Evolutionary conservation across 2,888 invertebrate species (phyloP).

Genomic region (Cistogaster globosa): DNA sequence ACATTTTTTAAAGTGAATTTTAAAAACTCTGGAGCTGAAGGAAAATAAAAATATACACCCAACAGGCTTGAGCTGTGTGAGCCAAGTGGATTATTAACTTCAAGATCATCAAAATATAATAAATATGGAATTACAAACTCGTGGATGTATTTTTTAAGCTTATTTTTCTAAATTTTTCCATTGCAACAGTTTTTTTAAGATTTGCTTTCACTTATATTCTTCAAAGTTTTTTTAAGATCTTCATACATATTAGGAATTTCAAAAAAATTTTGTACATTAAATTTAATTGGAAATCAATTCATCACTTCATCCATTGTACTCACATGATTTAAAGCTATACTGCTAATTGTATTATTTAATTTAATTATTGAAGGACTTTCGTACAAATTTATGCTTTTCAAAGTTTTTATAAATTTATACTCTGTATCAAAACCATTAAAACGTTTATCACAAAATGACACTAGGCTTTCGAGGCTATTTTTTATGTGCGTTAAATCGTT

Average conservation of each 20-base stretch:
- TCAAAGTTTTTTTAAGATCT: no score
- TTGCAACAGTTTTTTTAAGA: slow-evolving; percentile 12
- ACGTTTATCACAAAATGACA: neutral
- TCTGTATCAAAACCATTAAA: slow-evolving; percentile 27
- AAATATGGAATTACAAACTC: slow-evolving; percentile 27
- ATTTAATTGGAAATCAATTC: slow-evolving; percentile 16
- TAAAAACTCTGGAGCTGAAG: no score
- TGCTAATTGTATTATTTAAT: slow-evolving; percentile 19
- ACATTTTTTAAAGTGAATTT: no score
- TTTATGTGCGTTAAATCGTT: no score
- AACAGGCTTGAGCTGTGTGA: slow-evolving; percentile 20
- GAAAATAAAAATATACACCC: slow-evolving; percentile 45
- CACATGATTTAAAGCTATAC: neutral
- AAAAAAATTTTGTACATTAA: slow-evolving; percentile 14
- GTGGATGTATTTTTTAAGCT: neutral
- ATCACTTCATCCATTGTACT: slow-evolving; percentile 21
- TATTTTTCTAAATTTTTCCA: slow-evolving; percentile 24
- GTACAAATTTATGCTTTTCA: slow-evolving; percentile 10
- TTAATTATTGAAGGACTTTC: no score
- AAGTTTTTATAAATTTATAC: slow-evolving; percentile 25
- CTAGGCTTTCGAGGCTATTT: no score
- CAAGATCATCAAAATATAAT: slow-evolving; percentile 34
- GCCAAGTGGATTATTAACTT: slow-evolving; percentile 34
- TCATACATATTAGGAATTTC: no score
- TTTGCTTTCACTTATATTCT: no score